Evolutionary conservation across 2,113 vertebrate species (phyloP).

Genomic region (Taurulus bubalis): DNA sequence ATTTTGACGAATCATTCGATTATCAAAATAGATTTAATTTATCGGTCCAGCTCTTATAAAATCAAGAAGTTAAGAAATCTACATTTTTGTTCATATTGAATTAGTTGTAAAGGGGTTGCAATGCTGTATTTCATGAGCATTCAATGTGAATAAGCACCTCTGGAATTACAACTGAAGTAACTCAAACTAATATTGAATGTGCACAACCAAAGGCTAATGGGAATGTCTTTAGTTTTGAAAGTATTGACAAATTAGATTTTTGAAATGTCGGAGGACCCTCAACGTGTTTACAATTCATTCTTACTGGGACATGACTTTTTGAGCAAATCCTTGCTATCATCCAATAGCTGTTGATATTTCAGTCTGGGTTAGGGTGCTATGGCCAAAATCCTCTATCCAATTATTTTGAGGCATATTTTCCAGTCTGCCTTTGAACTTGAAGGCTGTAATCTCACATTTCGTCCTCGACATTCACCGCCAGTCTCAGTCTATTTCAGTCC

Average conservation of each 20-base stretch:
- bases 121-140: neutral
- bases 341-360: neutral
- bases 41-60: neutral
- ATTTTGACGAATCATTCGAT: neutral
- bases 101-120: neutral
- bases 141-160: neutral
- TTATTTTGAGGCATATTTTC: slow-evolving; percentile 2
- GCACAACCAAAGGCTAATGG: no score
- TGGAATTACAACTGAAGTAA: neutral
- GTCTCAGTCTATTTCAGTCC: slow-evolving; percentile 24
- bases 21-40: neutral
- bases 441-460: slow-evolving; percentile 26
- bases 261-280: no score
- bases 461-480: slow-evolving; percentile 1
- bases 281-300: no score
- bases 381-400: no score
- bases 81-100: neutral
- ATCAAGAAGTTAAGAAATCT: neutral
- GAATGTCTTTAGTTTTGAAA: no score
- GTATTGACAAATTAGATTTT: no score
- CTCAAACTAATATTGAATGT: neutral
- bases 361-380: neutral
- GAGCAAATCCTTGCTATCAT: neutral
- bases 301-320: no score
- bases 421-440: slow-evolving; percentile 8